Base-by-base conservation (phyloP, 2,113 vertebrate species). In the Notarius lentiginosus region DNA sequence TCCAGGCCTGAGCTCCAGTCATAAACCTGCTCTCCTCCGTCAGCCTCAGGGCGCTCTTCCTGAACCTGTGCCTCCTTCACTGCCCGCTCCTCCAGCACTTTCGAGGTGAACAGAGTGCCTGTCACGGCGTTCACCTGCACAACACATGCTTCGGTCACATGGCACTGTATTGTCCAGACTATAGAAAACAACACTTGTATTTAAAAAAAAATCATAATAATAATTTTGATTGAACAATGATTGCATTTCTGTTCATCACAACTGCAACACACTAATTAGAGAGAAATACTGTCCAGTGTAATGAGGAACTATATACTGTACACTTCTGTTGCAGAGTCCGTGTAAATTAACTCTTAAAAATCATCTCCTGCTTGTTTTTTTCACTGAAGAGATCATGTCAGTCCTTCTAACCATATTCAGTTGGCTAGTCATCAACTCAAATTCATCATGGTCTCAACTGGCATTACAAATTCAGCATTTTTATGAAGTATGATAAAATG, bases 1-100 rank as follows among this genome's bases (percentile, higher is more conserved):
- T 99, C 98, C 88, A 98, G 91, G n/a, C 98, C 97, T 0, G 97
- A 83, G 51, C 97, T 99, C 98, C 98, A 99, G 93, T 99, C 98
- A 72, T 98, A 99, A 76, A 98, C 88, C 20, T 96, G 97, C 11
- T 97, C 96, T 76, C 91, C 94, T 2, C 88, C 87, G 0, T 82
- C 84, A 0, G 80, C 2, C 4, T 92, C 88, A 94, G 96, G 91
- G 94, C 73, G 63, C 94, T 93, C 14, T 53, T 93, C 93, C 77
- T 86, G 68, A 80, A 60, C 85, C 47, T 92, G 93, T 1, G 88
- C 76, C 81, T 94, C 96, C 87, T 97, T 97, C 89, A 97, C 97
- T 2, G 98, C 97, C 90, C 96, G 96, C 87, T 98, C 97, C 94
- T 98, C 96, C 77, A 99, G 92, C n/a, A 99, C 97, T 97, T 97